Evolutionary conservation across 1,140 invertebrate genomes (phyloP).

Genomic region (Mylabris phalerata): DNA sequence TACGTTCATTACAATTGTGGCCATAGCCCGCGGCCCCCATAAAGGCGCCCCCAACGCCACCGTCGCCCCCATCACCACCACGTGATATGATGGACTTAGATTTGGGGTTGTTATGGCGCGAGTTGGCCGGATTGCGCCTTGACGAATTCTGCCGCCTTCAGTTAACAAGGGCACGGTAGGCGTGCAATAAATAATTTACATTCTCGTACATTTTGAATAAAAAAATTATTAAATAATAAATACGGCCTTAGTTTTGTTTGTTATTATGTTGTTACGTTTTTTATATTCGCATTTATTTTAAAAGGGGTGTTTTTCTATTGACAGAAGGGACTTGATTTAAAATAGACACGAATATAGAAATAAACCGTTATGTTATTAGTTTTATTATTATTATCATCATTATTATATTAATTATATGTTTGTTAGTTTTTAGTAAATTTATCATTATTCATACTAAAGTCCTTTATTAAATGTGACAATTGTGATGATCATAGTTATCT

Average conservation of each 20-base stretch:
- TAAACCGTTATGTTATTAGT: conserved; percentile 36
- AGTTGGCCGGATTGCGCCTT: conserved; percentile 40
- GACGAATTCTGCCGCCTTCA: conserved; percentile 42
- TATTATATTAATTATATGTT: conserved; percentile 35
- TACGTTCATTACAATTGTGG: conserved; percentile 65
- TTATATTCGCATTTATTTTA: conserved; percentile 35
- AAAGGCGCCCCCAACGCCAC: conserved; percentile 46
- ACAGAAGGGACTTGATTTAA: not conserved
- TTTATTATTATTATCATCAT: conserved; percentile 26
- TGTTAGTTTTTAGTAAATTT: conserved; percentile 44
- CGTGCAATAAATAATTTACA: conserved; percentile 6
- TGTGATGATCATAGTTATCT: conserved; percentile 36
- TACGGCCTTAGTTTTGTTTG: conserved; percentile 27
- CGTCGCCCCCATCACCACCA: conserved; percentile 20
- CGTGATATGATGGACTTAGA: conserved; percentile 34
- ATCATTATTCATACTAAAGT: conserved; percentile 31
- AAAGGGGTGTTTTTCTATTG: too few relatives aligned
- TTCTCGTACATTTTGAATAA: too few relatives aligned
- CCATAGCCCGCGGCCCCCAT: conserved; percentile 63
- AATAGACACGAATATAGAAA: conserved; percentile 7
- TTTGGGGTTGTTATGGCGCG: conserved; percentile 40
- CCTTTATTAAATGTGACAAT: conserved; percentile 32
- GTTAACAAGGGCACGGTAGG: conserved; percentile 39
- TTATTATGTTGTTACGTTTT: conserved; percentile 42
- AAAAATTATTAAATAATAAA: not conserved